phyloP scores from a whole-genome alignment of 2,113 vertebrate genomes.

The Sitta europaea region DNA sequence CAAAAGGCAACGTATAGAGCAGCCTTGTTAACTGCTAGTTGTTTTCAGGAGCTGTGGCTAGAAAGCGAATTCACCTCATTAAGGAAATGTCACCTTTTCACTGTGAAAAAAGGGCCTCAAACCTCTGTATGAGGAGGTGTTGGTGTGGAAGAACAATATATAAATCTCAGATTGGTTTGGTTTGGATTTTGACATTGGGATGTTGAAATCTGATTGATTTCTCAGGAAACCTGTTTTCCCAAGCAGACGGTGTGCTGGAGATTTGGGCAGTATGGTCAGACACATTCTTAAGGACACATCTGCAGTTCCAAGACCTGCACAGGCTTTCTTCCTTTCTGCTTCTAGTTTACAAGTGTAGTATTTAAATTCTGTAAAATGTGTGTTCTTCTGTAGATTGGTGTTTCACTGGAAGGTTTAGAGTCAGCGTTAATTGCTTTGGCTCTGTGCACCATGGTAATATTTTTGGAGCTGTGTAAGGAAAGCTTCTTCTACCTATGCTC shows the following conservation, averaged over 20 bases:
- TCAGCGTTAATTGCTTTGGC: background rate
- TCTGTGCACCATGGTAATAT: background rate
- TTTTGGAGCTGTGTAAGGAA: background rate
- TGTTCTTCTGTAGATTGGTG: background rate
- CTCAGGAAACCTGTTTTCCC: background rate
- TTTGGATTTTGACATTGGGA: background rate
- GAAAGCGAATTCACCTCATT: accelerated
- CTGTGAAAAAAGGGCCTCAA: background rate
- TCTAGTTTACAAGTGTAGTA: background rate
- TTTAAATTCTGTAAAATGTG: background rate
- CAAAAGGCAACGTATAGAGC: background rate
- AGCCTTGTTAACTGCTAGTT: background rate
- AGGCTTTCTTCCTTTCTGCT: background rate
- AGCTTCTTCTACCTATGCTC: background rate
- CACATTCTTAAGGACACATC: background rate
- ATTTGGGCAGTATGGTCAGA: background rate
- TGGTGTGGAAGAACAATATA: background rate
- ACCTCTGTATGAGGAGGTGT: no score
- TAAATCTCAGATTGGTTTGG: background rate
- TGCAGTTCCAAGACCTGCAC: background rate
- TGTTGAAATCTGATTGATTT: background rate
- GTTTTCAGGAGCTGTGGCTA: background rate
- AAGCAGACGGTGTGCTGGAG: background rate
- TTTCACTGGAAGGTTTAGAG: background rate
- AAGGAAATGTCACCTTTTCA: background rate